A percentile compares a stretch with the other conserved stretches of the same genome.
These are phyloP conservation scores for Epinephelus coioides DNA, from an alignment of 2,797 vertebrate genomes.

Conservation along the genomic window DNA sequence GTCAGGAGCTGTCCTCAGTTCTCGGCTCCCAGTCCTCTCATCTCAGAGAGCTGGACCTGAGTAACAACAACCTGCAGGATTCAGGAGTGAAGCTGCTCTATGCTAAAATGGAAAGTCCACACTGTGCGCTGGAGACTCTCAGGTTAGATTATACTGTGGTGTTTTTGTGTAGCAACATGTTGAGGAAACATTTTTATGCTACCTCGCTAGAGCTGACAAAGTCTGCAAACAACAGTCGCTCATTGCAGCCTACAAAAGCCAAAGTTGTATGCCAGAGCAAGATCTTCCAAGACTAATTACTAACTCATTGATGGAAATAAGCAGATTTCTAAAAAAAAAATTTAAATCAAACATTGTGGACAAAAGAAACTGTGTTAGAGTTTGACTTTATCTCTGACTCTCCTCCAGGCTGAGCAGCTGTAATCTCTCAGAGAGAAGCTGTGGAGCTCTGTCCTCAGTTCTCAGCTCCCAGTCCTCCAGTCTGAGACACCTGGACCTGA, in stretches of 20 bases:
- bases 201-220: background rate
- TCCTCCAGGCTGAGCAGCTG: constrained; percentile 5
- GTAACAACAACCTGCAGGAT: no score
- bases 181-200: background rate
- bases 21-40: no score
- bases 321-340: no score
- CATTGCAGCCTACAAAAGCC: background rate
- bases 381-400: background rate
- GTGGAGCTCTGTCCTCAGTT: background rate
- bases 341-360: background rate
- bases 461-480: background rate
- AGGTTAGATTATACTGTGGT: background rate
- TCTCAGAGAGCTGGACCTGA: no score
- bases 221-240: background rate
- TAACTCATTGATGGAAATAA: background rate
- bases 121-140: no score
- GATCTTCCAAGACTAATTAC: background rate
- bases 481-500: no score
- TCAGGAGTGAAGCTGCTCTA: no score
- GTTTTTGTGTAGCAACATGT: background rate
- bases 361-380: background rate
- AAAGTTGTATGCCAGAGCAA: background rate
- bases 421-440: constrained; percentile 11
- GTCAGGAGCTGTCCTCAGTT: background rate
- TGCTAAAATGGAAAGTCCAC: no score